Evolutionary conservation across 2,113 vertebrate genomes (phyloP), one percentile per base, ranked within the genome.

Genomic region (Mormyrus lacerda): DNA sequence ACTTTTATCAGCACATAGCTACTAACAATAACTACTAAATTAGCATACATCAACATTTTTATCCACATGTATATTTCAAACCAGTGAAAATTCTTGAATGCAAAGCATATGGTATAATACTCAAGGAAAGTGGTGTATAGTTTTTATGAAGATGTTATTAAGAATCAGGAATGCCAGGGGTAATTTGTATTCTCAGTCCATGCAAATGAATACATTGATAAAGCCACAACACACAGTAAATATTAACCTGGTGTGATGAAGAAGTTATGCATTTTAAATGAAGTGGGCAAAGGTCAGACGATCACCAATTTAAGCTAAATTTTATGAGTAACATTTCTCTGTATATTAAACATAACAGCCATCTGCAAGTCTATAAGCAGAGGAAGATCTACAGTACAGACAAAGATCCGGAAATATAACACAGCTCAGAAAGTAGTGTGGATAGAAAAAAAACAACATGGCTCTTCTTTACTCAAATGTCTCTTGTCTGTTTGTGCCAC

Each of bases 381-480:
- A 73, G 65, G 31, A 73, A 4, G 27, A 73, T 73, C 65, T 73
- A 27, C 65, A 31, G 55, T 73, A 27, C 65, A 31, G 55, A 58
- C 2, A 2, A 73, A 88, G 9, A 47, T 39, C 39, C 44, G 2
- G 4, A 69, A 58, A 69, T 13, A 61, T 45, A 73, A 31, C 27
- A 51, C 45, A 13, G 69, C 17, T 42, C 11, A 4, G 17, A 82
- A 39, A 42, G 27, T 31, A 31, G 3, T 19, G 45, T 88, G 3
- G 27, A 88, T 21, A 79, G 1, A 85, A n/a, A 87, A 87, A 90
- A 83, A 76, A 79, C 53, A 50, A 47, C 83, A 88, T 51, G 79
- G 19, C 10, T 51, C 51, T 35, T 89, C 27, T 89, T 89, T 69
- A 91, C 65, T 45, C 3, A 39, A 51, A 47, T 87, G 87, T 51